Evolutionary conservation across 2,888 invertebrate genomes (phyloP).

Genomic region (Spodoptera picta): DNA sequence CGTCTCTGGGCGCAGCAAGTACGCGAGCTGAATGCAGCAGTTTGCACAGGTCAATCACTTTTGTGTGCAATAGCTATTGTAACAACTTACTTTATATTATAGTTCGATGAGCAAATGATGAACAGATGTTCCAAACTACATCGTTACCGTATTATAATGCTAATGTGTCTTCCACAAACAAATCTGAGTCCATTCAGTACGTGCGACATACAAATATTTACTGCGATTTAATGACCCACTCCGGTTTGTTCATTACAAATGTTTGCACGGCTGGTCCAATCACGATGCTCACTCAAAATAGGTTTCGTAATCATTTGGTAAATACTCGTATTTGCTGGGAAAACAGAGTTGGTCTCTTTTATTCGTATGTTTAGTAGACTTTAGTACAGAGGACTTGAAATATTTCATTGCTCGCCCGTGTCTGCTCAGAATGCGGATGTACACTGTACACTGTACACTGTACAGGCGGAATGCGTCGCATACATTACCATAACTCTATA

Average conservation of each 20-base stretch:
- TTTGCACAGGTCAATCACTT: conserved; percentile 28
- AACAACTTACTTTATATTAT: conserved; percentile 11
- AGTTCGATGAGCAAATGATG: neutral
- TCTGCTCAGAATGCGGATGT: conserved; percentile 40
- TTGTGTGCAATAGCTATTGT: neutral
- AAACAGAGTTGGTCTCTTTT: conserved; percentile 21
- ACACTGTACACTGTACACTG: no score
- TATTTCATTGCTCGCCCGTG: conserved; percentile 16
- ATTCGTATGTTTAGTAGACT: conserved; percentile 26
- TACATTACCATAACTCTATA: conserved; percentile 35
- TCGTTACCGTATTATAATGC: neutral
- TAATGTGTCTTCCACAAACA: conserved; percentile 8
- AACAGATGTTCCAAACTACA: conserved; percentile 20
- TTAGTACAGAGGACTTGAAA: neutral
- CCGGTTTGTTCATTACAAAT: conserved; percentile 18
- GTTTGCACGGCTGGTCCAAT: conserved; percentile 20
- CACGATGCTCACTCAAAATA: neutral
- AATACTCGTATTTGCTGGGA: conserved; percentile 29
- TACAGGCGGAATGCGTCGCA: neutral
- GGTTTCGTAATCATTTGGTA: conserved; percentile 22
- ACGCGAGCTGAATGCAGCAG: conserved; percentile 14
- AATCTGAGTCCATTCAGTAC: conserved; percentile 8
- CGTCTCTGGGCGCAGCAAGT: conserved; percentile 1
- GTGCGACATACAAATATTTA: conserved; percentile 21
- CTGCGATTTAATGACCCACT: neutral